Evolutionary conservation across 1,140 invertebrate genomes (phyloP), one percentile per base, ranked within the genome.

Genomic region (Aradophagus sp.): DNA sequence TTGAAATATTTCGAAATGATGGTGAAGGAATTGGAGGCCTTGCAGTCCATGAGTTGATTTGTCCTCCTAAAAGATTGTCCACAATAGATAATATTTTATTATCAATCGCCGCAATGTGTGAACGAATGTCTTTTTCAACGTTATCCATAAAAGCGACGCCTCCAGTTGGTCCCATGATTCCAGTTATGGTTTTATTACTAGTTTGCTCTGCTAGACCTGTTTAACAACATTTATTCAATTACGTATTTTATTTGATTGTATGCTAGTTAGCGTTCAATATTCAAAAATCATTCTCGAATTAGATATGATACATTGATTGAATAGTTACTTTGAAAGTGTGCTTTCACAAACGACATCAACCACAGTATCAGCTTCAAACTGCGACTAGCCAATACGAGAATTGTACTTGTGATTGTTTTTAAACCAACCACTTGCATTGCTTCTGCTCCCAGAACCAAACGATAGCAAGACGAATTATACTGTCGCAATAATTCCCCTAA

Each of bases 341-440:
- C 76, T 71, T 90, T 89, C 10, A 95, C 87, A 67, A 90, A 87
- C 4, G 92, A 92, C 74, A 94, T 86, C 39, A 93, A 83, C 91
- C 92, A 94, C 7, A 93, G 79, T 26, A 98, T 88, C 11, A 94
- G 86, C 77, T 94, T 91, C 79, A 97, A 80, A 85, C 93, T 97
- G 63, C 97, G 89, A 5, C 94, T 95, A 0, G 96, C 94, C 58
- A 99, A 85, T 5, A 95, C 97, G 59, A 99, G 87, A 87, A 97
- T 98, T 29, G 93, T 95, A 62, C 93, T 97, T 0, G 96, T 97
- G 38, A 99, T 99, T 32, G 95, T 98, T 87, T 98, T 99, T 29
- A 99, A 86, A 0, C 97, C 97, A 11, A 96, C 95, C 59, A 96
- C 92, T 78, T 96, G 92, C 77, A 99, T 90, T 1, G 98, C 97